These are phyloP conservation scores for Epsilonema sp. DNA, from an alignment of 2,888 invertebrate genomes.

Conservation along the genomic window DNA sequence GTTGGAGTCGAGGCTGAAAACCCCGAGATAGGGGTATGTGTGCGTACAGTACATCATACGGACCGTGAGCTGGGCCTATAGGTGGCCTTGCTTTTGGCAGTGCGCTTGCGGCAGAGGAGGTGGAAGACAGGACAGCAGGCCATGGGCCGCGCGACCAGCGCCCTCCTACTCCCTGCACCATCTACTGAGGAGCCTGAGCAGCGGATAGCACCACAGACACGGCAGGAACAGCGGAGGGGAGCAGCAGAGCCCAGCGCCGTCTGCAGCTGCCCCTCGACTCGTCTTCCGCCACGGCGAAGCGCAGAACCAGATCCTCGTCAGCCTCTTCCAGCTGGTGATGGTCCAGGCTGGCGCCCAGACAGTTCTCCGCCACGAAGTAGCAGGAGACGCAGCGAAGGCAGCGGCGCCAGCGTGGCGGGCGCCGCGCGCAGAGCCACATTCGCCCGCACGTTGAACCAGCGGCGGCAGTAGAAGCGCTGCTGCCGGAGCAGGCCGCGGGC, in stretches of 20 bases:
- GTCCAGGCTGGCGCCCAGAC: conserved; percentile 84
- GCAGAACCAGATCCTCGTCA: conserved; percentile 50
- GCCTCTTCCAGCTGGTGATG: conserved; percentile 33
- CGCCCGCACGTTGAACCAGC: conserved; percentile 51
- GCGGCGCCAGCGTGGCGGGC: conserved; percentile 55
- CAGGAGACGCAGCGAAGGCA: conserved; percentile 64
- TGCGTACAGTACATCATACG: too few relatives aligned
- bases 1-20: too few relatives aligned
- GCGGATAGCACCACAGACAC: conserved; percentile 80
- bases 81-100: too few relatives aligned
- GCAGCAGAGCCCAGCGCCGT: conserved; percentile 64
- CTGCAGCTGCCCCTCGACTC: too few relatives aligned
- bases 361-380: conserved; percentile 63
- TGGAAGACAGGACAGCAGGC: too few relatives aligned
- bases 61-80: too few relatives aligned
- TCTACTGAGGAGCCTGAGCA: too few relatives aligned
- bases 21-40: too few relatives aligned
- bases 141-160: too few relatives aligned
- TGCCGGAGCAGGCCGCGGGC: conserved; percentile 14
- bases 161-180: too few relatives aligned
- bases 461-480: conserved; percentile 37
- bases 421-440: conserved; percentile 57
- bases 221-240: conserved; percentile 67
- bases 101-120: too few relatives aligned
- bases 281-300: too few relatives aligned